Conservation (phyloP, 1,140 invertebrate species). For the Diorhabda elongata region DNA sequence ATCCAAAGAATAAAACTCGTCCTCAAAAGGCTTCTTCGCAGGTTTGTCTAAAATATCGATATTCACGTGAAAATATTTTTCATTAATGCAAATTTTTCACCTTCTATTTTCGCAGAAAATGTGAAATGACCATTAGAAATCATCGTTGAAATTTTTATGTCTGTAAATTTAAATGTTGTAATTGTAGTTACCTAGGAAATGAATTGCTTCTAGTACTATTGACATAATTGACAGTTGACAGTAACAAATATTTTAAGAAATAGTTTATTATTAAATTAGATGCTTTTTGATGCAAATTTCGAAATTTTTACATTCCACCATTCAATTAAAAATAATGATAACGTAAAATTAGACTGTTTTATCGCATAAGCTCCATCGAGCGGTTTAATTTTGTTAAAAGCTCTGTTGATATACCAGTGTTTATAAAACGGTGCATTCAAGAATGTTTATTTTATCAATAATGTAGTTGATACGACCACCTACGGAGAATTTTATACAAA, state of each 20-base stretch:
- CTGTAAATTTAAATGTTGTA: conserved; percentile 9
- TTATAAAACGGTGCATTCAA: background rate
- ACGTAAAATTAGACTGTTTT: background rate
- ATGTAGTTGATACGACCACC: background rate
- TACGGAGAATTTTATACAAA: background rate
- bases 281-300: background rate
- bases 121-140: conserved; percentile 8
- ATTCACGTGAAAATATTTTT: background rate
- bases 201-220: background rate
- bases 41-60: background rate
- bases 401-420: background rate
- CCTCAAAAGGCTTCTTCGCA: background rate
- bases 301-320: background rate
- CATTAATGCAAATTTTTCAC: background rate
- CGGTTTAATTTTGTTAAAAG: background rate
- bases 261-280: background rate
- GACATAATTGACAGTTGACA: background rate
- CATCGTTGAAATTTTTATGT: background rate
- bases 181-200: conserved; percentile 21
- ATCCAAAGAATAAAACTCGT: conserved; percentile 54
- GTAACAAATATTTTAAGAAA: background rate
- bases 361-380: background rate
- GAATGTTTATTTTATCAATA: conserved; percentile 10
- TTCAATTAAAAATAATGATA: background rate
- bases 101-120: background rate